These are phyloP conservation scores for Polypedilum vanderplanki DNA, from an alignment of 1,140 invertebrate genomes.

Conservation along the genomic window DNA sequence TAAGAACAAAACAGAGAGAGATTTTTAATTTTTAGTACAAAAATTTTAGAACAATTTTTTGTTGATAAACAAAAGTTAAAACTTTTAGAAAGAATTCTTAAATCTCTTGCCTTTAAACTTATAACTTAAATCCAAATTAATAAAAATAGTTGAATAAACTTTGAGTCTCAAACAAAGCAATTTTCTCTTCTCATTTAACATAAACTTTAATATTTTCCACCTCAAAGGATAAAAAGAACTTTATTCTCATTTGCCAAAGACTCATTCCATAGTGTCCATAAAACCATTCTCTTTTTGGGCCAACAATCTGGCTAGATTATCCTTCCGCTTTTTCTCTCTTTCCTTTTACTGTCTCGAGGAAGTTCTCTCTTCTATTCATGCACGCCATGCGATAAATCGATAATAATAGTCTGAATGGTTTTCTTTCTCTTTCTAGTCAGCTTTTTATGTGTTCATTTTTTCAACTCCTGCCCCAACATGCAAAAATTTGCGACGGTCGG, in stretches of 20 bases:
- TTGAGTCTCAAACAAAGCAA: too few species aligned
- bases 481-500: slow-evolving; percentile 3
- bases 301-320: slow-evolving; percentile 12
- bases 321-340: slow-evolving; percentile 14
- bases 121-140: too few species aligned
- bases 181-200: background rate
- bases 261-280: background rate
- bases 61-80: too few species aligned
- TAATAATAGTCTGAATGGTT: slow-evolving; percentile 25
- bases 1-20: too few species aligned
- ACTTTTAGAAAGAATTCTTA: too few species aligned
- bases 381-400: slow-evolving; percentile 24
- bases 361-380: slow-evolving; percentile 17
- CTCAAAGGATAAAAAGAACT: background rate
- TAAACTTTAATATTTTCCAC: background rate
- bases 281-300: background rate
- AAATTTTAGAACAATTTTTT: too few species aligned
- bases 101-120: too few species aligned
- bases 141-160: too few species aligned
- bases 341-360: background rate
- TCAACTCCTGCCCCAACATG: slow-evolving; percentile 9
- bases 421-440: background rate
- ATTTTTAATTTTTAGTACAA: too few species aligned
- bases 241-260: background rate
- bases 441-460: background rate